phyloP scores from a whole-genome alignment of 2,797 vertebrate species.

The Schizothorax lantsangensis region DNA sequence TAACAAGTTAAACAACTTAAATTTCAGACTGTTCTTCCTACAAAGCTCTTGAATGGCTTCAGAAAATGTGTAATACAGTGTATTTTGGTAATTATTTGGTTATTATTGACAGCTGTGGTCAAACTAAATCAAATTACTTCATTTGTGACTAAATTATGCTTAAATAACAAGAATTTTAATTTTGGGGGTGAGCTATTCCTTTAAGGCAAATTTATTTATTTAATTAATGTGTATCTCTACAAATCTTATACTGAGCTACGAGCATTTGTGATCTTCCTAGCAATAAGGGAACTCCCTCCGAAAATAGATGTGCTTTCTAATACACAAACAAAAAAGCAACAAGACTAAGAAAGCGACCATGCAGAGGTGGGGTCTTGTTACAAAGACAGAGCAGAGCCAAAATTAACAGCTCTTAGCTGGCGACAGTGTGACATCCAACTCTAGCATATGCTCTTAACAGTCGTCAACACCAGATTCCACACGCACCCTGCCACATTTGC shows the following conservation, averaged over 20 bases:
- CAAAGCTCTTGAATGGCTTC: not conserved
- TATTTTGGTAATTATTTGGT: not conserved
- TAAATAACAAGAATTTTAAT: not conserved
- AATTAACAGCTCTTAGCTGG: slow-evolving; percentile 81
- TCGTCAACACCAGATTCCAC: slow-evolving; percentile 74
- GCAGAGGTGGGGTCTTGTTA: slow-evolving; percentile 75
- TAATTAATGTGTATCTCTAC: not conserved
- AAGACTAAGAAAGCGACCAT: slow-evolving; percentile 69
- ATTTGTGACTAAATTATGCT: not conserved
- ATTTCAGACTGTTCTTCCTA: not conserved
- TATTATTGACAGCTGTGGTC: not conserved
- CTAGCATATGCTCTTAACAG: slow-evolving; percentile 73
- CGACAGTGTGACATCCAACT: slow-evolving; percentile 78
- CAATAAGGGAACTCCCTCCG: slow-evolving; percentile 72
- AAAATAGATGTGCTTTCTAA: slow-evolving; percentile 74
- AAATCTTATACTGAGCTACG: not conserved
- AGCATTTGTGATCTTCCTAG: not conserved
- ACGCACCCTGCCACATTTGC: slow-evolving; percentile 71
- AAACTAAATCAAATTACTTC: not conserved
- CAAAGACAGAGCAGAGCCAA: slow-evolving; percentile 77
- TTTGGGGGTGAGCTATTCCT: not conserved
- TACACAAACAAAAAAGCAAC: slow-evolving; percentile 51
- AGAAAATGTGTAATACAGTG: not conserved
- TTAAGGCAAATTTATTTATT: not conserved
- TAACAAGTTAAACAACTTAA: not conserved